A percentile compares a stretch with the other conserved stretches of the same genome.
phyloP scores from a whole-genome alignment of 1,140 invertebrate species.

The Solenopsis fugax region DNA sequence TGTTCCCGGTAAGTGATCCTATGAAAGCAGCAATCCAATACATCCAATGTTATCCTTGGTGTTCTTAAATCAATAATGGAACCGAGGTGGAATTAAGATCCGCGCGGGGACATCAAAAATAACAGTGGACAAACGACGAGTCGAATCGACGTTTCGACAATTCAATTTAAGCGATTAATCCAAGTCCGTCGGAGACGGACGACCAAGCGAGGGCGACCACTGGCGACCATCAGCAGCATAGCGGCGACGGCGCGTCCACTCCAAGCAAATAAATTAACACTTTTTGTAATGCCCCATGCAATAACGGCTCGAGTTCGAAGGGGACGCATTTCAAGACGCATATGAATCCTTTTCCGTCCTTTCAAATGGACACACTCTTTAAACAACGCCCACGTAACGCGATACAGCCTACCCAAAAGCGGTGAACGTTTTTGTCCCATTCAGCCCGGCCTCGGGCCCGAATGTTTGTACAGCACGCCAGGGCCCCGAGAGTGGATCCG shows the following conservation, averaged over 20 bases:
- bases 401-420: conserved; percentile 47
- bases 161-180: conserved; percentile 33
- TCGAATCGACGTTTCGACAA: not conserved
- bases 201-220: too few relatives aligned
- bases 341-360: conserved; percentile 38
- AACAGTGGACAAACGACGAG: not conserved
- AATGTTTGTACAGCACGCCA: conserved; percentile 50
- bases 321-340: not conserved
- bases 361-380: not conserved
- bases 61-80: conserved; percentile 49
- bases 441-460: not conserved
- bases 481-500: conserved; percentile 29
- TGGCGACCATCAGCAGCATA: too few relatives aligned
- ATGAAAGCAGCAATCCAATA: conserved; percentile 45
- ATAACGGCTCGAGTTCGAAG: not conserved
- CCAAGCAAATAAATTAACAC: conserved; percentile 23
- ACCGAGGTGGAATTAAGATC: conserved; percentile 40
- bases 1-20: conserved; percentile 55
- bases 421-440: conserved; percentile 50
- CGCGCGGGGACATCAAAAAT: conserved; percentile 3
- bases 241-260: too few relatives aligned
- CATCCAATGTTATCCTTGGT: conserved; percentile 40
- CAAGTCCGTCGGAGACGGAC: not conserved
- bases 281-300: not conserved
- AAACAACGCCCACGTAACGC: conserved; percentile 38